Evolutionary conservation across 2,113 vertebrate genomes (phyloP), one percentile per base, ranked within the genome.

Genomic region (Peromyscus maniculatus): DNA sequence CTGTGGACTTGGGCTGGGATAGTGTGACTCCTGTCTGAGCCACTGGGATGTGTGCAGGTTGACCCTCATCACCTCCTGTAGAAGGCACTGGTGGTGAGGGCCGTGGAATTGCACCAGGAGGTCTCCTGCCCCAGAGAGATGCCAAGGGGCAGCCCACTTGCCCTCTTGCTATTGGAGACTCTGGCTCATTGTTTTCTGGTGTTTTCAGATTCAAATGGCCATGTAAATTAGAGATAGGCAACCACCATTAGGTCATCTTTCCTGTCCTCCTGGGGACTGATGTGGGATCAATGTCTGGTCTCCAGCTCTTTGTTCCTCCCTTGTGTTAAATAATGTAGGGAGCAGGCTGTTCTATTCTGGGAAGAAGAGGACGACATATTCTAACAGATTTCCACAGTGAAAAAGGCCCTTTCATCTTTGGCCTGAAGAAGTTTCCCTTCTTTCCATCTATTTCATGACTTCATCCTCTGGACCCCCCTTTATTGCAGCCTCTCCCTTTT

Each of bases 321-420:
- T 66, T 64, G 82, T 93, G 94, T 95, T 97, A 96, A 97, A 97
- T 97, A 93, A 95, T 95, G 82, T 93, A 93, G 89, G 72, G 69
- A 96, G 91, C 1, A 4, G 64, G 71, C 55, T 36, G 82, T 95
- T 94, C 92, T 97, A 31, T 96, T 96, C 96, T 96, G 94, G 93
- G 64, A 89, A 96, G 67, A 87, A 95, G 93, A 87, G 62, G 49
- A 95, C 93, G 96, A 91, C 94, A 91, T 95, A 93, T 74, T 96
- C 97, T 91, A 94, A 96, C 89, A 89, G 94, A 96, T 96, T 97
- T 96, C 92, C 95, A 95, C 94, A 94, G 77, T 67, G 77, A 94
- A 95, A 87, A 94, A 59, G 59, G 16, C 52, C 91, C 92, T 97
- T 97, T 97, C 94, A 97, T 97, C 96, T 97, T 96, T 11, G 52